phyloP scores from a whole-genome alignment of 2,888 invertebrate species.

The Leptinotarsa rubiginosa region DNA sequence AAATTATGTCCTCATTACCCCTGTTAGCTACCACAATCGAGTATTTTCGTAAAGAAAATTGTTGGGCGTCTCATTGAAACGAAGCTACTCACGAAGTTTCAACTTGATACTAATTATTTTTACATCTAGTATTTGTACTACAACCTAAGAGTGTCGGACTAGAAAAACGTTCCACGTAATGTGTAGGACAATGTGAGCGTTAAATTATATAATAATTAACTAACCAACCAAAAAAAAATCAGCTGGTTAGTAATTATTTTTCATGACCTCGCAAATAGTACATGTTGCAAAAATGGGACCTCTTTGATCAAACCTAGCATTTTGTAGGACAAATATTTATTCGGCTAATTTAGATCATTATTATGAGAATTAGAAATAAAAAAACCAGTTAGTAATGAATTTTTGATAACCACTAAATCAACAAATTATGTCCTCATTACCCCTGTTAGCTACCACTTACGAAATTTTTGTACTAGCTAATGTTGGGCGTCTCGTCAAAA shows the following conservation, averaged over 20 bases:
- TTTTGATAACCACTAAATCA: background rate
- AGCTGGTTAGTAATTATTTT: conserved; percentile 28
- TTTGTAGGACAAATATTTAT: too few species aligned
- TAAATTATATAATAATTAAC: conserved; percentile 32
- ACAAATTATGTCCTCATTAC: background rate
- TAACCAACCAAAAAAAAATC: conserved; percentile 26
- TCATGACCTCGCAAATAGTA: conserved; percentile 26
- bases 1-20: too few species aligned
- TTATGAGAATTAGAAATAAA: background rate
- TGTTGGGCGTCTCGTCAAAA: too few species aligned
- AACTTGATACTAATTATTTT: too few species aligned
- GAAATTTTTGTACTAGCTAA: background rate
- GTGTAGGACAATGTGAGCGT: conserved; percentile 31
- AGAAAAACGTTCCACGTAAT: conserved; percentile 29
- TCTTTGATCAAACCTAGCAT: conserved; percentile 26
- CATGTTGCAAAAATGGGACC: conserved; percentile 16
- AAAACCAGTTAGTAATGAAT: background rate
- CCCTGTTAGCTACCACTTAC: background rate
- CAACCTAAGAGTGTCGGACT: conserved; percentile 33
- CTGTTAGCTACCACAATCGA: too few species aligned
- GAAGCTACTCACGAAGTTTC: too few species aligned
- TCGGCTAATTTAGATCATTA: conserved; percentile 9
- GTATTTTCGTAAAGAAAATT: too few species aligned
- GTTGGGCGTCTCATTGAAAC: too few species aligned
- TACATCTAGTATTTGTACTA: background rate